Conservation (phyloP, 2,888 invertebrate species). For the Eurytoma californica region DNA sequence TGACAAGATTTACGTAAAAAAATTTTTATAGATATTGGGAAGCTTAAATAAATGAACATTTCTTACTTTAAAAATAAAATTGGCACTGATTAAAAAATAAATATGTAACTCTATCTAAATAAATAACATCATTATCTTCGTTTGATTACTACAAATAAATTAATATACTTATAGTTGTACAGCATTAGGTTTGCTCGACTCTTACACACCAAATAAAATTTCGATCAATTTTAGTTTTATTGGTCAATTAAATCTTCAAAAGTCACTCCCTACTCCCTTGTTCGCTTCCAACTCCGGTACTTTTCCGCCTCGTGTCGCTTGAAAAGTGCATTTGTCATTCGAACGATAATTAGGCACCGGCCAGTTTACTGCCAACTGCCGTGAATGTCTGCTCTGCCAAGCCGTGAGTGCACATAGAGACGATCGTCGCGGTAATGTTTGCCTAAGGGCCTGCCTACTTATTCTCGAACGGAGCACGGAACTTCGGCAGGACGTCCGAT, state of each 20-base stretch:
- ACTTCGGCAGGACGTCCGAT: background rate
- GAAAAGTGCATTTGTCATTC: conserved; percentile 21
- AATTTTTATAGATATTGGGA: no score
- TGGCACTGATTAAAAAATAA: no score
- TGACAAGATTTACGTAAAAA: no score
- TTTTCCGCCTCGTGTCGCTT: background rate
- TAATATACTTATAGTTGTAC: background rate
- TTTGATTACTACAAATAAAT: background rate
- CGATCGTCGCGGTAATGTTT: conserved; percentile 11
- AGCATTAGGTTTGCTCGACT: background rate
- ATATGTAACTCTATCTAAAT: no score
- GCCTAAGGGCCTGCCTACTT: conserved; percentile 21
- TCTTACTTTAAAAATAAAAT: no score
- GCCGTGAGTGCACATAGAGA: background rate
- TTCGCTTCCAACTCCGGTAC: background rate
- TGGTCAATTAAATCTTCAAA: background rate
- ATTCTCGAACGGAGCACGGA: conserved; percentile 2
- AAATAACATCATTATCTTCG: background rate
- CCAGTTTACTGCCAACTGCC: conserved; percentile 3
- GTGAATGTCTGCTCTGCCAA: conserved; percentile 3
- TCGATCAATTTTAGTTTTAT: background rate
- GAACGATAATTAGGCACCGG: conserved; percentile 29
- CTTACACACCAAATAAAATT: background rate
- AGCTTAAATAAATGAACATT: no score
- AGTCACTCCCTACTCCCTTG: background rate